phyloP scores from a whole-genome alignment of 2,113 vertebrate genomes.

The Procavia capensis region DNA sequence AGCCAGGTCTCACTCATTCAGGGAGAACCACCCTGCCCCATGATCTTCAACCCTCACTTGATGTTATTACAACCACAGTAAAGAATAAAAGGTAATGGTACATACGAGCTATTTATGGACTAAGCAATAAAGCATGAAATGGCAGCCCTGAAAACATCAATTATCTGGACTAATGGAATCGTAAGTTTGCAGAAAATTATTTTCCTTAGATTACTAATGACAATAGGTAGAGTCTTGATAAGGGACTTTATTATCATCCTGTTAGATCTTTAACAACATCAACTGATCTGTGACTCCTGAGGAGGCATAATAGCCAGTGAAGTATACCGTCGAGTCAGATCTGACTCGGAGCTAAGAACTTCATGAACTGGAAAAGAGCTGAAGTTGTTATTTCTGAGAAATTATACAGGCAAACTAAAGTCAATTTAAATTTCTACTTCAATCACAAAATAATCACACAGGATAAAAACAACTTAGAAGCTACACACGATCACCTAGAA shows the following conservation, averaged over 20 bases:
- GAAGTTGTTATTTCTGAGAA: not conserved
- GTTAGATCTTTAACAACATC: not conserved
- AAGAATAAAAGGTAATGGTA: not conserved
- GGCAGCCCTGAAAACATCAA: not conserved
- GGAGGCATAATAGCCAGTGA: not conserved
- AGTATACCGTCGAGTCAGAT: too few species aligned
- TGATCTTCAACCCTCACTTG: not conserved
- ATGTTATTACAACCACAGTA: not conserved
- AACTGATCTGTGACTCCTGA: not conserved
- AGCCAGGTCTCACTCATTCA: not conserved
- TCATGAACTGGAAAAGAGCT: not conserved
- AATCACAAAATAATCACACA: not conserved
- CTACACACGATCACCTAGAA: not conserved
- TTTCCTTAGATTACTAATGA: not conserved
- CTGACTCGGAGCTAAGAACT: not conserved
- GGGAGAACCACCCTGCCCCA: not conserved
- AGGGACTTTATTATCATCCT: not conserved
- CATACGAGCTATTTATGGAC: not conserved
- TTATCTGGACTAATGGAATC: not conserved
- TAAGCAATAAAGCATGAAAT: slow-evolving; percentile 43
- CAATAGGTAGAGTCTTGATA: not conserved
- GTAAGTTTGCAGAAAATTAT: not conserved
- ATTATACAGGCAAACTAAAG: not conserved
- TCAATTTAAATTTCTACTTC: not conserved
- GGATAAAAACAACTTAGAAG: not conserved